Base-by-base conservation (phyloP, 2,888 invertebrate genomes). In the Monoplex corrugatus region DNA sequence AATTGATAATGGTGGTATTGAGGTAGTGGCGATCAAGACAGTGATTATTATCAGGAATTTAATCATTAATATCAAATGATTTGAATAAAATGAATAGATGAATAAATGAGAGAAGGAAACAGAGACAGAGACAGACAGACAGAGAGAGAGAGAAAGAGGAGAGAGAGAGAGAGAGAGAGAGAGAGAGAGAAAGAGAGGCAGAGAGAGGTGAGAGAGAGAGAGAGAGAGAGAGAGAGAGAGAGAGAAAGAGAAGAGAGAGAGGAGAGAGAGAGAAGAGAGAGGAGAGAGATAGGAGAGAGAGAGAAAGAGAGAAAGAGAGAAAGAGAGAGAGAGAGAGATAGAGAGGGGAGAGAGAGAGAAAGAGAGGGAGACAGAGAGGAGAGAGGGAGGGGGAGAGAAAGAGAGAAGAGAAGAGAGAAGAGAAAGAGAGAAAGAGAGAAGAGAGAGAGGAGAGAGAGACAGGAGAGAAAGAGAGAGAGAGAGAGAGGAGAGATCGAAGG, bases 261-360 rank as follows among this genome's bases (percentile, higher is more conserved):
- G 72, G 72, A 72, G 72, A 72, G 72, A 72, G 72, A 72, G 72
- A 72, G 72, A 72, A 40, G 8, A 40, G 8, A 40, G 8, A 40
- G 8, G 78, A 23, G 78, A 23, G 38, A 78, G 78, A 78, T 38
- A 78, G 78, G 40, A 78, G 78, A 78, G 78, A 78, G 78, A 78
- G 78, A 78, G 78, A 78, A 40, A 78, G 78, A 78, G 78, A 78
- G 78, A 78, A 40, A 78, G 78, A 78, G 78, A 78, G 78, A 78
- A 40, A 78, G 78, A 16, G 78, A 78, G 72, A 75, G 50, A 50
- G 50, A 19, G 50, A 50, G 50, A 50, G 50, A 50, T 50, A 50
- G 50, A 50, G 19, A 50, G 50, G 19, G 50, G 19, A 50, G 50
- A 50, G 50, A 50, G 50, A 50, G 50, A 50, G 50, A 50, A 19